Evolutionary conservation across 2,113 vertebrate genomes (phyloP).

Genomic region (Anhinga anhinga): DNA sequence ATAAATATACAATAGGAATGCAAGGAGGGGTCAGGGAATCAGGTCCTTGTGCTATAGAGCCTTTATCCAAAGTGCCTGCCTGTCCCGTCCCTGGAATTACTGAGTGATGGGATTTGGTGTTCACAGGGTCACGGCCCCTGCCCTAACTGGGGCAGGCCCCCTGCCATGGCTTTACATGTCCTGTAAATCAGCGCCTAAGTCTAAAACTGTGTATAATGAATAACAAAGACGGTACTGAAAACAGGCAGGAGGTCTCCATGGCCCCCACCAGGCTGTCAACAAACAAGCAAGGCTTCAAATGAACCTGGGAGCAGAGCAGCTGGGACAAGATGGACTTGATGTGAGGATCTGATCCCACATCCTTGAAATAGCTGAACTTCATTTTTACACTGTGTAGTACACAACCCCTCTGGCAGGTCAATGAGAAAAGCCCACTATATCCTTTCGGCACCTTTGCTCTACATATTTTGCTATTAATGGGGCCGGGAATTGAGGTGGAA

Average conservation of each 20-base stretch:
- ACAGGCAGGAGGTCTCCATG: neutral
- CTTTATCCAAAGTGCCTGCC: neutral
- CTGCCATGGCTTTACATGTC: neutral
- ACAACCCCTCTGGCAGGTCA: neutral
- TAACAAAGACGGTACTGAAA: neutral
- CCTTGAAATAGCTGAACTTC: neutral
- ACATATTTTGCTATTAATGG: conserved; percentile 4
- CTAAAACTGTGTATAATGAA: neutral
- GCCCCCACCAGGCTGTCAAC: neutral
- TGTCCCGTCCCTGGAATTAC: neutral
- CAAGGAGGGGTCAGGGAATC: neutral
- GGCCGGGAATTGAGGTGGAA: neutral
- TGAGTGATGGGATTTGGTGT: neutral
- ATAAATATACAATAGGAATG: neutral
- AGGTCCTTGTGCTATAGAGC: neutral
- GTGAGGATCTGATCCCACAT: neutral
- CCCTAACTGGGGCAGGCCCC: neutral
- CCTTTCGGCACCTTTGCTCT: neutral
- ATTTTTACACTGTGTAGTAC: neutral
- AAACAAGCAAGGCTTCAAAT: neutral
- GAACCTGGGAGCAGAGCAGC: neutral
- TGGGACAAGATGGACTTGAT: neutral
- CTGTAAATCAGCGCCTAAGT: neutral
- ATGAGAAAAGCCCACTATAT: neutral
- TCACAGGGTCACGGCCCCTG: rapidly evolving